phyloP scores from a whole-genome alignment of 2,797 vertebrate genomes.

The Heterohyrax brucei region DNA sequence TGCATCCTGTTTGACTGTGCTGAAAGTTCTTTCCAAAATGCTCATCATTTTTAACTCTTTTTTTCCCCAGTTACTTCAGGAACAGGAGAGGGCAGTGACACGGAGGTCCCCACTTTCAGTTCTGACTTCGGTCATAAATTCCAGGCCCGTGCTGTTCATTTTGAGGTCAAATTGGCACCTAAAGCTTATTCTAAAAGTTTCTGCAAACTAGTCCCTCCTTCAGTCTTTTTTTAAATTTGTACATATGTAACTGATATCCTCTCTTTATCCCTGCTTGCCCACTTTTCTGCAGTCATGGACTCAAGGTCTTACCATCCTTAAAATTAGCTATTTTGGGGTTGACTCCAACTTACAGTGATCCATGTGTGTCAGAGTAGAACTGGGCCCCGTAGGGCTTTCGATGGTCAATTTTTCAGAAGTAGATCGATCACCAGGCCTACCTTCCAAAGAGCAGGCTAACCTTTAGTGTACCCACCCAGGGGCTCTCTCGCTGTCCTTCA shows the following conservation, averaged over 20 bases:
- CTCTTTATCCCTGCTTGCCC: not conserved
- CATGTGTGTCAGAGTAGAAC: too few relatives aligned
- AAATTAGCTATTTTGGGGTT: too few relatives aligned
- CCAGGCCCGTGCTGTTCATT: not conserved
- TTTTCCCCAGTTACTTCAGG: not conserved
- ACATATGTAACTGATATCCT: not conserved
- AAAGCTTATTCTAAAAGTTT: not conserved
- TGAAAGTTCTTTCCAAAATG: not conserved
- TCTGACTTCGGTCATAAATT: not conserved
- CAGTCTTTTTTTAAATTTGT: not conserved
- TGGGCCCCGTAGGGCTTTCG: too few relatives aligned
- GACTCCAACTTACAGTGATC: too few relatives aligned
- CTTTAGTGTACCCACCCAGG: not conserved
- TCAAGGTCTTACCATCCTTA: not conserved
- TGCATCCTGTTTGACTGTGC: not conserved
- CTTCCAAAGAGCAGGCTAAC: not conserved
- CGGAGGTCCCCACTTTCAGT: not conserved
- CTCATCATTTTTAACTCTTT: accelerated
- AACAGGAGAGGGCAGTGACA: not conserved
- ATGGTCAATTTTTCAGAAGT: not conserved
- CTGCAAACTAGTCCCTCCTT: not conserved
- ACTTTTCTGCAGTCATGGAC: not conserved
- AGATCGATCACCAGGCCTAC: not conserved
- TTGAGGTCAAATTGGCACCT: not conserved
- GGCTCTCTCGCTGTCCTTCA: not conserved